Conservation (phyloP, 2,888 invertebrate species). For the Eustalomyia histrio region DNA sequence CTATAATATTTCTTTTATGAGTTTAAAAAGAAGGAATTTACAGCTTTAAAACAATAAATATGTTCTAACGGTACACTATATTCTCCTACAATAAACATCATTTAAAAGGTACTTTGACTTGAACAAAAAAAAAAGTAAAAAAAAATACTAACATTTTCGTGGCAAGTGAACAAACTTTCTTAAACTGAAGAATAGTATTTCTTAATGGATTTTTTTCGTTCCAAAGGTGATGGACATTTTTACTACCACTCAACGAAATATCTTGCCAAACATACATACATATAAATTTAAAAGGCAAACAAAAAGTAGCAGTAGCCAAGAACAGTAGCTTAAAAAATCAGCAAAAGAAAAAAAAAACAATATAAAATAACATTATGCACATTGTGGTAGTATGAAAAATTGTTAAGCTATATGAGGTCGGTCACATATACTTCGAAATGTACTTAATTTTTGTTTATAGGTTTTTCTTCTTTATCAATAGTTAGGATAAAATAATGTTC, state of each 20-base stretch:
- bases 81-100: slow-evolving; percentile 7
- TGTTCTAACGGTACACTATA: neutral
- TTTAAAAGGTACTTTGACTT: neutral
- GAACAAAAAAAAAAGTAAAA: neutral
- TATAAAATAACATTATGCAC: neutral
- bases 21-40: neutral
- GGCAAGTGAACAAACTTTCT: slow-evolving; percentile 1
- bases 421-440: slow-evolving; percentile 2
- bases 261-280: neutral
- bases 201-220: neutral
- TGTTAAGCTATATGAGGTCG: slow-evolving; percentile 1
- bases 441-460: neutral
- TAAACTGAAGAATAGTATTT: neutral
- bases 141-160: neutral
- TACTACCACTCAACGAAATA: neutral
- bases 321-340: neutral
- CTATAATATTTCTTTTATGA: neutral
- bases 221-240: slow-evolving; percentile 4
- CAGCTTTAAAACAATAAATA: neutral
- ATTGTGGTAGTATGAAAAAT: neutral
- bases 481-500: neutral
- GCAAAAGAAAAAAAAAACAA: too few species aligned
- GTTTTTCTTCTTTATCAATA: neutral
- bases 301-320: neutral
- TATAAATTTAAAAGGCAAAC: neutral